Percentiles rank a stretch among this genome's conserved stretches.
phyloP scores from a whole-genome alignment of 2,888 invertebrate genomes.

The Polietes domitor region DNA sequence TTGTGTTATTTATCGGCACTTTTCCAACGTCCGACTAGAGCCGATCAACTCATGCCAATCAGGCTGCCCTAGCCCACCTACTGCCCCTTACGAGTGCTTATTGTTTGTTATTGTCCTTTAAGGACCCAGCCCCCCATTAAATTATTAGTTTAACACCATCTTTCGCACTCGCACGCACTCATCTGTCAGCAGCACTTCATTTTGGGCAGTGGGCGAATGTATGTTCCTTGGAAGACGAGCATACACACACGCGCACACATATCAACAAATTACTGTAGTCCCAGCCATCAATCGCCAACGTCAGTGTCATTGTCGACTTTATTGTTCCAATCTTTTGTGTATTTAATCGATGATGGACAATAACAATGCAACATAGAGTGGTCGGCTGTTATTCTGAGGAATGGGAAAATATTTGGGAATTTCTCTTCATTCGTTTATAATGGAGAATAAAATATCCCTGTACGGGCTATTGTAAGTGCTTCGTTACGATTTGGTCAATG shows the following conservation, averaged over 20 bases:
- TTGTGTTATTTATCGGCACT: conserved; percentile 13
- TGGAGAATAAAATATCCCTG: too few species aligned
- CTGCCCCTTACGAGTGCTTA: not conserved
- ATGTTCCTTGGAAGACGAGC: not conserved
- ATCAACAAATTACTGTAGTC: conserved; percentile 7
- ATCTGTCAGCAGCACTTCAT: not conserved
- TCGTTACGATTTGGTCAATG: too few species aligned
- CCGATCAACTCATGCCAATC: not conserved
- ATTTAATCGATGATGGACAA: not conserved
- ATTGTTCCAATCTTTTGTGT: not conserved
- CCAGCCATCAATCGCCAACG: conserved; percentile 10
- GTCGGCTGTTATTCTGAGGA: too few species aligned
- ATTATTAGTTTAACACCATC: not conserved
- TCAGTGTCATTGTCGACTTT: conserved; percentile 18
- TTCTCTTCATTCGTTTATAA: too few species aligned
- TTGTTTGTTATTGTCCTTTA: not conserved
- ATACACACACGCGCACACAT: not conserved
- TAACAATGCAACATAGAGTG: not conserved
- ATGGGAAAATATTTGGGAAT: too few species aligned
- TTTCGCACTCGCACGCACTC: not conserved
- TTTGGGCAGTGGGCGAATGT: not conserved
- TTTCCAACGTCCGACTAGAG: not conserved
- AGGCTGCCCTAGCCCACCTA: too few species aligned
- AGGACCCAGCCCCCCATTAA: not conserved
- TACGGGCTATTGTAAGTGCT: too few species aligned